phyloP scores from a whole-genome alignment of 2,113 vertebrate genomes.

The Macquaria australasica region DNA sequence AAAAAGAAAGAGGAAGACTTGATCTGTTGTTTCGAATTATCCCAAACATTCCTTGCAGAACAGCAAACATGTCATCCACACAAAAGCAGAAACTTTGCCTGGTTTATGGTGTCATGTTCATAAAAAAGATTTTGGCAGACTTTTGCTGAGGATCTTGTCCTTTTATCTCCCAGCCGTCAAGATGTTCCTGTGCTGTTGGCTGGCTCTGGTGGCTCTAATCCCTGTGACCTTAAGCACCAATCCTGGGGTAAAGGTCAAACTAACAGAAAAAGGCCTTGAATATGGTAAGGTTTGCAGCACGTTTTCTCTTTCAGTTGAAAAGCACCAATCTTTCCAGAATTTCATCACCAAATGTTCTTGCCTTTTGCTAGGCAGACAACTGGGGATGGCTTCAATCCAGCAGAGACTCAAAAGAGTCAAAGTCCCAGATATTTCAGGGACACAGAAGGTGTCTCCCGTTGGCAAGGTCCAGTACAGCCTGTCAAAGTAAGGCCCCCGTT shows the following conservation, averaged over 20 bases:
- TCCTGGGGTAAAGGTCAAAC: conserved; percentile 80
- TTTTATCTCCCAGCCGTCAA: conserved; percentile 47
- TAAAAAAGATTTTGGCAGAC: neutral
- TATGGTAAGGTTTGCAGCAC: conserved; percentile 73
- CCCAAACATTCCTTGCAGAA: neutral
- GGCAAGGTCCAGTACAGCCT: conserved; percentile 83
- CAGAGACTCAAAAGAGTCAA: conserved; percentile 75
- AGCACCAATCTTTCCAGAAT: neutral
- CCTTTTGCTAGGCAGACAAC: conserved; percentile 67
- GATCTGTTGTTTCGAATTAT: neutral
- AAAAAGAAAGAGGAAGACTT: neutral
- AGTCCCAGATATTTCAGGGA: conserved; percentile 81
- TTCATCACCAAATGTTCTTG: neutral
- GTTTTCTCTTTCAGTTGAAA: neutral
- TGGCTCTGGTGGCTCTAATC: conserved; percentile 66
- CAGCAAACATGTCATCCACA: neutral
- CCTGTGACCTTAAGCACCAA: conserved; percentile 51
- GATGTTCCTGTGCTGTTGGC: conserved; percentile 67
- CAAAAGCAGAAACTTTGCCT: neutral
- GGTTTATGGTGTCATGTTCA: neutral
- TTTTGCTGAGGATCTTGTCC: conserved; percentile 1
- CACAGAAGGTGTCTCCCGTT: conserved; percentile 64
- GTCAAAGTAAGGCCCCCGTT: conserved; percentile 72
- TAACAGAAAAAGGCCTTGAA: conserved; percentile 82
- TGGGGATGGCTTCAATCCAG: conserved; percentile 76